Base-by-base conservation (phyloP, 2,797 vertebrate genomes). In the Catamblyrhynchus diadema region DNA sequence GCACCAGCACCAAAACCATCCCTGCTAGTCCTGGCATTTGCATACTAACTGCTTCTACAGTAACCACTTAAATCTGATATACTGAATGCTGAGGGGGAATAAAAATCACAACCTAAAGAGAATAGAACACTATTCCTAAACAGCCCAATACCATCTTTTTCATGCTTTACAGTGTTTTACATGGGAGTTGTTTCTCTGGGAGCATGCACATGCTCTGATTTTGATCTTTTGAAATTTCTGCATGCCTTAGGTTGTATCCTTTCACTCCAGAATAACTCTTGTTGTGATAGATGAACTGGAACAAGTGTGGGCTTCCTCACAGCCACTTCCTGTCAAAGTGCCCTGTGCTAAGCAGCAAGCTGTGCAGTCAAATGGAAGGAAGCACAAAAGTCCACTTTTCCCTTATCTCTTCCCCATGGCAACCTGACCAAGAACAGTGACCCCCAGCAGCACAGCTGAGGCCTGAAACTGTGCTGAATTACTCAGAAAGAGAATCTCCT, bases 301-400 rank as follows among this genome's bases (percentile, higher is more conserved):
- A 95, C 73, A 93, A 91, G 95, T 74, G 80, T 90, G 85, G 91
- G 90, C 86, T 97, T 95, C 95, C 94, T 97, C 92, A 96, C 84
- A 97, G 97, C 95, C 96, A 96, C 95, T 96, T 97, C 91, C 94
- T 50, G 73, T 96, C 95, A 97, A 95, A 94, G 57, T 93, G 84
- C 88, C 95, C 91, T 88, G 67, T 78, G 69, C 74, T 69, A 90
- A 91, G 78, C 79, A 93, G 91, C 72, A 86, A 90, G 86, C 92
- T 95, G 96, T 96, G 93, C 96, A 96, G 60, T 92, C 95, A 96
- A 87, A 97, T 18, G 95, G 95, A 97, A 97, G 88, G 72, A 88
- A 90, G 86, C 66, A 66, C 69, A 75, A 78, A 94, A 91, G 96
- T 97, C 97, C 96, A 97, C 81, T 96, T 93, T 89, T 94, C 85